Evolutionary conservation across 2,113 vertebrate species (phyloP).

Genomic region (Nyctereutes procyonoides): DNA sequence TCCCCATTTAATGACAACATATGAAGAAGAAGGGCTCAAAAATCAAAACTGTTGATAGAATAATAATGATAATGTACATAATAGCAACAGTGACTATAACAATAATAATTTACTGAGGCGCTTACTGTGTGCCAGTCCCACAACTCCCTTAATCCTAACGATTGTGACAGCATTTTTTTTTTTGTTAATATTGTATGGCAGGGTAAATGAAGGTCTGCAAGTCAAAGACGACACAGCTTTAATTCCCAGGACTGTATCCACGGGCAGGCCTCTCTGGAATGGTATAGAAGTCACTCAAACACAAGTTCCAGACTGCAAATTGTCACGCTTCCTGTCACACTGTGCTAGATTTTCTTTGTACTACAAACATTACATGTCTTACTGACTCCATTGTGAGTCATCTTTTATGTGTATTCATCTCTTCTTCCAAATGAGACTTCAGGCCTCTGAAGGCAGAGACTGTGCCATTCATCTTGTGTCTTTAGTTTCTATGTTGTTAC

Average conservation of each 20-base stretch:
- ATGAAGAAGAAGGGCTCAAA: background rate
- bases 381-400: background rate
- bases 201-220: background rate
- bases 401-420: background rate
- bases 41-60: background rate
- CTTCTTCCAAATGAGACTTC: slow-evolving; percentile 10
- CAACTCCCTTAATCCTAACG: background rate
- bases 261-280: background rate
- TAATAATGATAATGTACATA: background rate
- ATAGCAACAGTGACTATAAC: background rate
- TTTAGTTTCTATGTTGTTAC: background rate
- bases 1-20: background rate
- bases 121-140: background rate
- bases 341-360: background rate
- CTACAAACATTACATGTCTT: background rate
- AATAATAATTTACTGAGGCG: background rate
- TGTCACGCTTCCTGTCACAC: background rate
- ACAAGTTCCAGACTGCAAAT: background rate
- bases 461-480: background rate
- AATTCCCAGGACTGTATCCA: background rate
- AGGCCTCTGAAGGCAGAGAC: background rate
- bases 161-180: background rate
- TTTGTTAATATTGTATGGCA: background rate
- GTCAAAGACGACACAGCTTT: background rate
- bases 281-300: background rate